phyloP scores from a whole-genome alignment of 2,888 invertebrate genomes.

The Oscheius sp. region DNA sequence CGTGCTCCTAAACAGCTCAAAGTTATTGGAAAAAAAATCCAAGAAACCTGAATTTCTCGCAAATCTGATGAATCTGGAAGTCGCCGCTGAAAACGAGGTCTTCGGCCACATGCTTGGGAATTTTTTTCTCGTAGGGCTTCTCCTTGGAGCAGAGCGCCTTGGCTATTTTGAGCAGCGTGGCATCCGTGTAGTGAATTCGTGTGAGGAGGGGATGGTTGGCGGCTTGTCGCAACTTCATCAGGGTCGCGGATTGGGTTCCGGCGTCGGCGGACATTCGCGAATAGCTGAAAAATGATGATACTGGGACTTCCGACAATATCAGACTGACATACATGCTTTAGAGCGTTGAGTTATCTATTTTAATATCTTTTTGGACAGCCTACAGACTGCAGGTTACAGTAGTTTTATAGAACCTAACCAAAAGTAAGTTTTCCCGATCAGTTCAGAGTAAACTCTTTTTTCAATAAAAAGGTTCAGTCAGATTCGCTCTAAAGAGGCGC shows the following conservation, averaged over 20 bases:
- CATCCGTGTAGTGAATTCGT: conserved; percentile 81
- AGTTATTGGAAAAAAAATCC: not conserved
- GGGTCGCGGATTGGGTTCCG: conserved; percentile 75
- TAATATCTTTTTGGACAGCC: too few species aligned
- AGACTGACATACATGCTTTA: too few species aligned
- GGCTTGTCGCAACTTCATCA: conserved; percentile 90
- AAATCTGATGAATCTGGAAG: conserved; percentile 78
- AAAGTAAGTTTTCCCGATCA: too few species aligned
- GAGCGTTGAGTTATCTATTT: too few species aligned
- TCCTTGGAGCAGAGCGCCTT: conserved; percentile 64
- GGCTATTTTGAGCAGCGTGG: conserved; percentile 80
- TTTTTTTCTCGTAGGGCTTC: conserved; percentile 73
- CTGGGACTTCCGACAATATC: conserved; percentile 21
- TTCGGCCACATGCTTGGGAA: conserved; percentile 80
- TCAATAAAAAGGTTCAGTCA: too few species aligned
- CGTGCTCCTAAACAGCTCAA: conserved; percentile 43
- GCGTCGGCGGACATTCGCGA: not conserved
- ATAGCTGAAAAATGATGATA: conserved; percentile 22
- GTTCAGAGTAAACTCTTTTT: too few species aligned
- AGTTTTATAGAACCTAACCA: too few species aligned
- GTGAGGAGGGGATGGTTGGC: conserved; percentile 92
- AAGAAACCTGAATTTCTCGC: conserved; percentile 48
- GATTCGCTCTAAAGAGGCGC: too few species aligned
- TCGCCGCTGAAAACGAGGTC: conserved; percentile 90
- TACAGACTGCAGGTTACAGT: too few species aligned